Conservation (phyloP, 2,113 vertebrate genomes). For the Rhinoptilus africanus region DNA sequence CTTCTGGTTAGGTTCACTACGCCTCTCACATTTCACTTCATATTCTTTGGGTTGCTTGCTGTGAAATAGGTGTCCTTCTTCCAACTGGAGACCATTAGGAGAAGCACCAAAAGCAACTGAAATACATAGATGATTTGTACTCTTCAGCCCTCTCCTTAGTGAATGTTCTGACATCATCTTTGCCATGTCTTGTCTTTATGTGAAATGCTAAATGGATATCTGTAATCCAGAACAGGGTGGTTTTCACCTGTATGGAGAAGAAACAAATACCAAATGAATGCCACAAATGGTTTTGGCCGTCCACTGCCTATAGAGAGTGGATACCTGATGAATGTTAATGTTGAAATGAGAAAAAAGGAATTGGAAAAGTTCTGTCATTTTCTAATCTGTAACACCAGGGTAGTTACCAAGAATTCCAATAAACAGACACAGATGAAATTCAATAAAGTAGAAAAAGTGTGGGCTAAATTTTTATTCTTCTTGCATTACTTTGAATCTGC, state of each 20-base stretch:
- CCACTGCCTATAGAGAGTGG: neutral
- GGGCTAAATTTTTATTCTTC: neutral
- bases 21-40: neutral
- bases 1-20: neutral
- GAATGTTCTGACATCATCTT: neutral
- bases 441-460: neutral
- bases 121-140: neutral
- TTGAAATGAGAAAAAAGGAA: neutral
- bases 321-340: too few relatives aligned
- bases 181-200: neutral
- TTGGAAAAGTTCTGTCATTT: neutral
- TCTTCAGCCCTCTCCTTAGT: neutral
- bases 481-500: neutral
- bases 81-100: neutral
- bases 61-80: neutral
- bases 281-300: neutral
- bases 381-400: neutral
- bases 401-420: neutral
- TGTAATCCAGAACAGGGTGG: neutral
- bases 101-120: neutral
- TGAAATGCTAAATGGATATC: neutral
- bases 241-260: neutral
- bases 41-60: neutral
- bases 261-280: neutral
- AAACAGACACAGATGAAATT: conserved; percentile 7